Base-by-base conservation (phyloP, 2,113 vertebrate species). In the rabbit (Oryctolagus cuniculus) region DNA sequence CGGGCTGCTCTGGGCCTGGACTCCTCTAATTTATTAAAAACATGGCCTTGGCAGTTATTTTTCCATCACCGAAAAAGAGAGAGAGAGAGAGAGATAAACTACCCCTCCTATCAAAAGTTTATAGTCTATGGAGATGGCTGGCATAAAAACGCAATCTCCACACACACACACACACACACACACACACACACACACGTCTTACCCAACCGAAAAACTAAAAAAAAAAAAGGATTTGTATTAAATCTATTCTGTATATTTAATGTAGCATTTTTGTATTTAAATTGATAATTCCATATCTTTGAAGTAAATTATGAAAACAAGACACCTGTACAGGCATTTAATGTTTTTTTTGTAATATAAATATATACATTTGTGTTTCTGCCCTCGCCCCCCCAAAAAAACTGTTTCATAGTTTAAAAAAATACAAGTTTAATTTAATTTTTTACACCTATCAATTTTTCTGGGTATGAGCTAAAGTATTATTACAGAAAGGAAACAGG, bases 251-350 rank as follows among this genome's bases (percentile, higher is more conserved):
- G 99, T 99, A 99, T 99, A 99, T 99, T 99, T 99, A 99, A 99
- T 99, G 99, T 99, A 99, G 99, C 99, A 99, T 98, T 99, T 99
- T 99, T 99, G 99, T 99, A 99, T 99, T 99, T 99, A 99, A 99
- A 99, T 99, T 99, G 99, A 99, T 99, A 99, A 99, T 98, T 99
- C 99, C 98, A 98, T 99, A 99, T 99, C 99, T 99, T 99, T 99
- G 99, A 99, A 99, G 99, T 99, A 99, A 99, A 99, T 99, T 99
- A 99, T 99, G 99, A 98, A 99, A 98, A 98, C 98, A 98, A 98
- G 97, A 98, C 98, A 98, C 97, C 98, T 99, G 99, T 99, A 99
- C 99, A 99, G 99, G 98, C 98, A 98, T 99, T 97, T 99, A 98
- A 98, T 99, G 98, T 98, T 98, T 98, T 96, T 99, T 96, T 97